phyloP scores from a whole-genome alignment of 1,140 invertebrate species.

The Pogonognathellus flavescens region DNA sequence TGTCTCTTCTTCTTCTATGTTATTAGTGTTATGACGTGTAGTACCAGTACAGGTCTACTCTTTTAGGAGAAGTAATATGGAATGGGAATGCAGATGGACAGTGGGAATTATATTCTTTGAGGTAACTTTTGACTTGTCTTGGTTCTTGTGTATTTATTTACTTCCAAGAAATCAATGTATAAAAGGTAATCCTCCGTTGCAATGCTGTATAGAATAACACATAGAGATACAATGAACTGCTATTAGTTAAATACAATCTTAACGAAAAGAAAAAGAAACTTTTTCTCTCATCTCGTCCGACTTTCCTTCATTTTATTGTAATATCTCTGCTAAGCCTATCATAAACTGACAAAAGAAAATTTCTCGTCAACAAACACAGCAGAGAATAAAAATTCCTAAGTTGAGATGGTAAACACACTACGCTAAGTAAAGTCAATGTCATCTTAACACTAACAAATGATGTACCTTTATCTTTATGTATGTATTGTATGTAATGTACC shows the following conservation, averaged over 20 bases:
- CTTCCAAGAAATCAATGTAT: slow-evolving; percentile 12
- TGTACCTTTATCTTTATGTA: too few species aligned
- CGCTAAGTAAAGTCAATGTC: not conserved
- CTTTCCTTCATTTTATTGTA: not conserved
- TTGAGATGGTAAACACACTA: not conserved
- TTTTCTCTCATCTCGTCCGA: not conserved
- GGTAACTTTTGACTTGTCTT: not conserved
- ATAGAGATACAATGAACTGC: not conserved
- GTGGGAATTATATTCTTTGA: not conserved
- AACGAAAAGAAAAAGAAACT: not conserved
- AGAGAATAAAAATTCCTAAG: not conserved
- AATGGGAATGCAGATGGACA: too few species aligned
- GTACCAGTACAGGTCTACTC: too few species aligned
- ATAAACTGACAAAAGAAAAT: not conserved
- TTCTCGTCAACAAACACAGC: not conserved
- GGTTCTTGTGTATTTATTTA: not conserved
- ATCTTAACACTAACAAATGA: too few species aligned
- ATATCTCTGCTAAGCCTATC: not conserved
- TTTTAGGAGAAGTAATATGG: not conserved
- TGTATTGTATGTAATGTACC: too few species aligned
- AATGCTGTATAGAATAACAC: not conserved
- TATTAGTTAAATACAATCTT: not conserved
- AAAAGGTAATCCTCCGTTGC: not conserved
- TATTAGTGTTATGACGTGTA: too few species aligned
- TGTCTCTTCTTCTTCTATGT: too few species aligned